A percentile compares a stretch with the other conserved stretches of the same genome.
Conservation (phyloP, 2,113 vertebrate genomes). For the Bettongia penicillata region DNA sequence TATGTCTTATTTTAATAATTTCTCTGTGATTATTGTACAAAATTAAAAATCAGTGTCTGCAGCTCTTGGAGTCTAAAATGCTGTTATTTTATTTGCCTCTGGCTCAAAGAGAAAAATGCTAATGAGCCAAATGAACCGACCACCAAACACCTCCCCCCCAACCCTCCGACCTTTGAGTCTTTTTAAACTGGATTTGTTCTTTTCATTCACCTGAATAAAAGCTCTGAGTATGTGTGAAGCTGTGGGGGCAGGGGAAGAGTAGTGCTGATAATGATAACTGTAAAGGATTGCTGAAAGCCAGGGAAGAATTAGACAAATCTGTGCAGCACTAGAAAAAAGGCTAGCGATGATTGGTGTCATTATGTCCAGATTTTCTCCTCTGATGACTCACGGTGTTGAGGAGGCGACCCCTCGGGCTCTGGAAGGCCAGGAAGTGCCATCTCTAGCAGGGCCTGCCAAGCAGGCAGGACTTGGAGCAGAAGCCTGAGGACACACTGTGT, state of each 20-base stretch:
- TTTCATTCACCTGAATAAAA: conserved; percentile 71
- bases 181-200: conserved; percentile 76
- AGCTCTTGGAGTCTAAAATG: conserved; percentile 53
- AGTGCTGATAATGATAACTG: neutral
- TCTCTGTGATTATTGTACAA: conserved; percentile 53
- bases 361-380: neutral
- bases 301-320: neutral
- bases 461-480: neutral
- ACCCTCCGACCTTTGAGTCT: conserved; percentile 47
- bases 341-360: neutral
- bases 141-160: neutral
- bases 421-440: neutral
- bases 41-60: conserved; percentile 35
- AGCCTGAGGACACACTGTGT: neutral
- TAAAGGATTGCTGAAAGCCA: neutral
- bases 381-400: neutral
- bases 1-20: conserved; percentile 42
- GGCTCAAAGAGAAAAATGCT: conserved; percentile 71
- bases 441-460: neutral
- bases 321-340: neutral
- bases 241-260: neutral
- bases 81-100: conserved; percentile 59
- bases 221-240: conserved; percentile 69
- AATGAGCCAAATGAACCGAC: conserved; percentile 71
- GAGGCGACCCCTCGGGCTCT: neutral